These are phyloP conservation scores for Laothoe populi DNA, from an alignment of 2,888 invertebrate genomes.

Conservation along the genomic window DNA sequence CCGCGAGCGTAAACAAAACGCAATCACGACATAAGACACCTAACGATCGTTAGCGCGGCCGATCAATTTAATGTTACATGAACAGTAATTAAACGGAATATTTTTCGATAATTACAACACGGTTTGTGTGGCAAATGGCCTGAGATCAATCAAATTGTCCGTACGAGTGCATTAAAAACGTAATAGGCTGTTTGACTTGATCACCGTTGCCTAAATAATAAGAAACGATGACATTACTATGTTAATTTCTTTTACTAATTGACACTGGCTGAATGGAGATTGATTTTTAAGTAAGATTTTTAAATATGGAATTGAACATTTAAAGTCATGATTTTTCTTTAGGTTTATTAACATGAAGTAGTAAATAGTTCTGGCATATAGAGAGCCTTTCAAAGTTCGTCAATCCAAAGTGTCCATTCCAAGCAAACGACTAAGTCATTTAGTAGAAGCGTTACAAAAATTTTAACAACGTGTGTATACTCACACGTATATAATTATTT, in stretches of 20 bases:
- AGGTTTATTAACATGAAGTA: no score
- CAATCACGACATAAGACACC: slow-evolving; percentile 30
- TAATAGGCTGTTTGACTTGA: slow-evolving; percentile 8
- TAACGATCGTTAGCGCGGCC: slow-evolving; percentile 36
- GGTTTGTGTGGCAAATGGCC: slow-evolving; percentile 41
- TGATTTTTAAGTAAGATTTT: background rate
- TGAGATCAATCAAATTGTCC: slow-evolving; percentile 48
- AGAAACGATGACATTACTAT: slow-evolving; percentile 2
- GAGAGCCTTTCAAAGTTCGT: background rate
- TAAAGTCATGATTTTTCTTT: no score
- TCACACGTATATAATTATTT: slow-evolving; percentile 13
- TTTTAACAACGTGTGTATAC: background rate
- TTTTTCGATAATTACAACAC: slow-evolving; percentile 64
- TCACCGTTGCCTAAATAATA: background rate
- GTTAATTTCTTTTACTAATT: background rate
- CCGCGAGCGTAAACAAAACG: slow-evolving; percentile 25
- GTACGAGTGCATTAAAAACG: slow-evolving; percentile 14
- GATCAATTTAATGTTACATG: slow-evolving; percentile 42
- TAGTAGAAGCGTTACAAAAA: background rate
- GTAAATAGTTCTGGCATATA: no score
- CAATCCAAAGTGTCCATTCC: background rate
- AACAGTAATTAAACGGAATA: slow-evolving; percentile 60
- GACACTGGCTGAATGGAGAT: background rate
- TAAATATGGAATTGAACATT: no score
- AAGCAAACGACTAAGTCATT: background rate